A percentile compares a stretch with the other conserved stretches of the same genome.
Evolutionary conservation across 2,797 vertebrate genomes (phyloP).

Genomic region (Fundulus diaphanus): DNA sequence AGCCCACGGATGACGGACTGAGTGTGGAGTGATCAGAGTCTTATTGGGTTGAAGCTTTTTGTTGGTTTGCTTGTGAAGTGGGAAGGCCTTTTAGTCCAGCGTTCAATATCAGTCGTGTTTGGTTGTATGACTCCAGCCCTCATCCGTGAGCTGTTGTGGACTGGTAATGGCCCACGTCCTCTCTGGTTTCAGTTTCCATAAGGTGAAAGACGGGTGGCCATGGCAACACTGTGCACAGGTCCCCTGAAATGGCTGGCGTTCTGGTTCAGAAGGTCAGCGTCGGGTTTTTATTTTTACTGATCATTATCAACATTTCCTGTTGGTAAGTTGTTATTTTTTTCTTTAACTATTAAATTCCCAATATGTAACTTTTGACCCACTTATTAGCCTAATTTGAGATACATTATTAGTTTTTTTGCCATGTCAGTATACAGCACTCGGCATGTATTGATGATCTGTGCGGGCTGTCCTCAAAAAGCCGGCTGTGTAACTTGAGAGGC

Average conservation of each 20-base stretch:
- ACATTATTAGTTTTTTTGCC: too few relatives aligned
- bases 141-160: conserved; percentile 8
- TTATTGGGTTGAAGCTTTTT: not conserved
- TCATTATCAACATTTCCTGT: too few relatives aligned
- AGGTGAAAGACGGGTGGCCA: conserved; percentile 60
- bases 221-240: conserved; percentile 62
- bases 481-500: too few relatives aligned
- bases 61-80: not conserved
- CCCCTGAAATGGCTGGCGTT: conserved; percentile 34
- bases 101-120: not conserved
- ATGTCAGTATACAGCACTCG: too few relatives aligned
- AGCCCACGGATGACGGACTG: not conserved
- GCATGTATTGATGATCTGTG: too few relatives aligned
- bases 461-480: too few relatives aligned
- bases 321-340: too few relatives aligned
- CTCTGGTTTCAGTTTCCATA: conserved; percentile 81
- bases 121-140: conserved; percentile 25
- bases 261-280: not conserved
- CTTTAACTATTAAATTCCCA: too few relatives aligned
- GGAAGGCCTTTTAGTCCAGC: not conserved
- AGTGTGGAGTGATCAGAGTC: not conserved
- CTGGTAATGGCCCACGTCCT: conserved; percentile 41
- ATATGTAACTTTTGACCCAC: not conserved
- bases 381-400: too few relatives aligned
- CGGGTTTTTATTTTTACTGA: not conserved